A percentile compares a stretch with the other conserved stretches of the same genome.
phyloP scores from a whole-genome alignment of 2,113 vertebrate species.

The Sylvietta virens region DNA sequence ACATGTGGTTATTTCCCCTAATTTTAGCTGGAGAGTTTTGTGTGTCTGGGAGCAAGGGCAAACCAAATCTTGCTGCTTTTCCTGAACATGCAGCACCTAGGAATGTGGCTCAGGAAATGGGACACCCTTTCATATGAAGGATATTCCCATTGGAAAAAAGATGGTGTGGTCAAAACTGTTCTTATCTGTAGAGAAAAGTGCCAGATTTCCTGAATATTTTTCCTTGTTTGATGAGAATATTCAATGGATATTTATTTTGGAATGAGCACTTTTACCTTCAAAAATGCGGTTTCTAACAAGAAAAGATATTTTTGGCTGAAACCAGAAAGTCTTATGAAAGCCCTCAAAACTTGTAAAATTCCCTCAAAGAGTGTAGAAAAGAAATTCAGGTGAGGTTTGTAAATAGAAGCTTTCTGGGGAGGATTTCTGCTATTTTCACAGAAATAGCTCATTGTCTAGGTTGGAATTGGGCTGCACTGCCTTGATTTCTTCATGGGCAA shows the following conservation, averaged over 20 bases:
- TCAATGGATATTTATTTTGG: background rate
- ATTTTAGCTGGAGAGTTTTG: background rate
- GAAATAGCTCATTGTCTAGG: background rate
- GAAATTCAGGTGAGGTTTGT: background rate
- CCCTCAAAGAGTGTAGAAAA: background rate
- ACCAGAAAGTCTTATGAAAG: background rate
- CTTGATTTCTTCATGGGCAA: background rate
- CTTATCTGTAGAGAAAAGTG: background rate
- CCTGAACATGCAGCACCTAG: background rate
- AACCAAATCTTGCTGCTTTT: background rate
- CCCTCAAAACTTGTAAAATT: background rate
- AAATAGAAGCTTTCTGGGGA: background rate
- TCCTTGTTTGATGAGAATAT: background rate
- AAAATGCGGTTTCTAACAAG: background rate
- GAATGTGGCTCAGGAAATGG: background rate
- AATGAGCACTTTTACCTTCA: background rate
- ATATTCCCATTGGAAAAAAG: background rate
- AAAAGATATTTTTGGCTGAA: background rate
- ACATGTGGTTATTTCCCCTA: background rate
- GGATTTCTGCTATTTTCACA: background rate
- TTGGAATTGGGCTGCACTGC: background rate
- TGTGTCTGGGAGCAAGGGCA: background rate
- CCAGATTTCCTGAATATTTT: background rate
- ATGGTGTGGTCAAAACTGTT: background rate
- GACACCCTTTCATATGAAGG: background rate